phyloP scores from a whole-genome alignment of 2,113 vertebrate genomes.

The Centrocercus urophasianus region DNA sequence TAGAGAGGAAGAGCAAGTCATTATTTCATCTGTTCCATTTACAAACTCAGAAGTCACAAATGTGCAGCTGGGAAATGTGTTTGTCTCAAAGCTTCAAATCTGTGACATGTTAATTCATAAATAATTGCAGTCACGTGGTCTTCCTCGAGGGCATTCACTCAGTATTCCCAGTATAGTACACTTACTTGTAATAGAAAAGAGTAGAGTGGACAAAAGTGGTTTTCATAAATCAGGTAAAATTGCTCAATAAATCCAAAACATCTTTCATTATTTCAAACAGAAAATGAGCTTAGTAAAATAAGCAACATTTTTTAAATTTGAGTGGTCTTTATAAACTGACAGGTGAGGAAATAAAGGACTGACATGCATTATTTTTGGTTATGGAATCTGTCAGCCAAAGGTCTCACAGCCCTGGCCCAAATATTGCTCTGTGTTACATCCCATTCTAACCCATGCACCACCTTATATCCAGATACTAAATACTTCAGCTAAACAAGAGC shows the following conservation, averaged over 20 bases:
- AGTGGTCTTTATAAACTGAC: conserved; percentile 15
- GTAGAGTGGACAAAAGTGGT: conserved; percentile 20
- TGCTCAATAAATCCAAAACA: conserved; percentile 32
- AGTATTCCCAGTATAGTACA: neutral
- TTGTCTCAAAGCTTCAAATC: conserved; percentile 54
- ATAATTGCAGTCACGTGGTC: conserved; percentile 27
- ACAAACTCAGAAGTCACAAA: conserved; percentile 65
- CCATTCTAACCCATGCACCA: neutral
- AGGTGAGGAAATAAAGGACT: conserved; percentile 33
- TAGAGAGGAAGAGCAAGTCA: neutral
- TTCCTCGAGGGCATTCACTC: conserved; percentile 24
- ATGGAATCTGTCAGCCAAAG: conserved; percentile 8
- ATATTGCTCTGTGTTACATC: neutral
- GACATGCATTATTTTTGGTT: conserved; percentile 20
- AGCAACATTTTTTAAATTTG: conserved; percentile 8
- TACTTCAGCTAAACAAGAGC: conserved; percentile 25
- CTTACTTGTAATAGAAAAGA: neutral
- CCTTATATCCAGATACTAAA: conserved; percentile 36
- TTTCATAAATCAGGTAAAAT: conserved; percentile 40
- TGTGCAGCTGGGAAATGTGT: conserved; percentile 54
- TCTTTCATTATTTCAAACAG: conserved; percentile 13
- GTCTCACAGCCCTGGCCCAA: neutral
- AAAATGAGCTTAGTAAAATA: conserved; percentile 11
- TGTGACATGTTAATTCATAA: conserved; percentile 60
- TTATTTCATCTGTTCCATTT: conserved; percentile 61